Conservation (phyloP, 2,797 vertebrate genomes). For the Morelia viridis region DNA sequence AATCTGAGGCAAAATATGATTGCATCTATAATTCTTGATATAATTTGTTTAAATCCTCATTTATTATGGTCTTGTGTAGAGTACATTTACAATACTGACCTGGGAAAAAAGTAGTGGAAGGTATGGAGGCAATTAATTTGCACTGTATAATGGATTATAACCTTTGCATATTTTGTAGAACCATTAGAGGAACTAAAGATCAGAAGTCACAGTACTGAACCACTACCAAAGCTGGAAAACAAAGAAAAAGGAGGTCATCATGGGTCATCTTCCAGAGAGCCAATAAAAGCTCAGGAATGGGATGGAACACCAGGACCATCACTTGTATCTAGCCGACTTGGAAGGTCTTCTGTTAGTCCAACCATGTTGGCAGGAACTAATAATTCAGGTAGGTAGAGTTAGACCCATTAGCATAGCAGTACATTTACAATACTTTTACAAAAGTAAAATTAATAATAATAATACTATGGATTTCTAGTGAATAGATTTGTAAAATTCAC, state of each 20-base stretch:
- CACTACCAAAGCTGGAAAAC: constrained; percentile 86
- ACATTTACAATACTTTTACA: background rate
- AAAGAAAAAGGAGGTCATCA: constrained; percentile 83
- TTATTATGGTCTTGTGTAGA: background rate
- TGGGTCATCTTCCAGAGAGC: constrained; percentile 77
- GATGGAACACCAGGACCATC: constrained; percentile 84
- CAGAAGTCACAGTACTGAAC: constrained; percentile 84
- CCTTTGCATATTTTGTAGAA: constrained; percentile 72
- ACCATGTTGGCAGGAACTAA: constrained; percentile 82
- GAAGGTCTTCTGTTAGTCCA: constrained; percentile 88
- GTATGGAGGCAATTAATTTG: constrained; percentile 6
- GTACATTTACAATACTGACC: constrained; percentile 7
- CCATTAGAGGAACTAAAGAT: constrained; percentile 83
- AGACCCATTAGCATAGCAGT: background rate
- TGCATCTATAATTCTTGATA: rapidly evolving
- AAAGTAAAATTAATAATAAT: background rate
- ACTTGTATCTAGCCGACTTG: constrained; percentile 83
- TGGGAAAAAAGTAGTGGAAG: background rate
- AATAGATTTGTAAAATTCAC: background rate
- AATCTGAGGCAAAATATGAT: background rate
- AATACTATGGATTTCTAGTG: background rate
- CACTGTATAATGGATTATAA: background rate
- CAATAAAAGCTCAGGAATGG: constrained; percentile 92
- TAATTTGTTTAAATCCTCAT: background rate
- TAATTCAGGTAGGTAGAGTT: constrained; percentile 80